A percentile compares a stretch with the other conserved stretches of the same genome.
These are phyloP conservation scores for Hippoglossus hippoglossus DNA, from an alignment of 2,797 vertebrate species.

Conservation along the genomic window DNA sequence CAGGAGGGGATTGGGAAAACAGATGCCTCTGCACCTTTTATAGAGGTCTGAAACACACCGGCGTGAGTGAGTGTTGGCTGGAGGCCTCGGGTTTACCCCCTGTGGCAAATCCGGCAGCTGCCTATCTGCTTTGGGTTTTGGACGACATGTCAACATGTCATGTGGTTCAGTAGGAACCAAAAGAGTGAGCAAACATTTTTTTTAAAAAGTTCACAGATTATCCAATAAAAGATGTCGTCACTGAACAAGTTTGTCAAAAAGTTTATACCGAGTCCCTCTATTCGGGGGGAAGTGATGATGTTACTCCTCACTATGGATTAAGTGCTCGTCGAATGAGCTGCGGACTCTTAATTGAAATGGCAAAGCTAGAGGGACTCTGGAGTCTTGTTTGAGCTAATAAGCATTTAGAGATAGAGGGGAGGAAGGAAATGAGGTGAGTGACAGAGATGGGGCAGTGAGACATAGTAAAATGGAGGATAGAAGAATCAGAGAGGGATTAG, in stretches of 20 bases:
- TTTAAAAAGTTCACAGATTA: constrained; percentile 1
- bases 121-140: constrained; percentile 25
- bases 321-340: constrained; percentile 51
- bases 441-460: constrained; percentile 35
- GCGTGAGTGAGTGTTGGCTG: constrained; percentile 30
- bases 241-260: constrained; percentile 17
- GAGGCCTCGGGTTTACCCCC: constrained; percentile 29
- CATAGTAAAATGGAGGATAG: constrained; percentile 17
- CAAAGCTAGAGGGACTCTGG: constrained; percentile 54
- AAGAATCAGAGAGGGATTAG: constrained; percentile 45
- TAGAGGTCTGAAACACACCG: constrained; percentile 33
- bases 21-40: constrained; percentile 61
- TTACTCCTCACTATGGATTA: constrained; percentile 55
- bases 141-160: constrained; percentile 16
- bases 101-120: constrained; percentile 36
- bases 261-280: constrained; percentile 27
- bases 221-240: background rate
- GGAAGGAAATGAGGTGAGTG: constrained; percentile 53
- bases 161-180: constrained; percentile 24
- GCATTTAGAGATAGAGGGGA: constrained; percentile 42
- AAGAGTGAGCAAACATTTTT: background rate
- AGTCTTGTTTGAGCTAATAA: constrained; percentile 67
- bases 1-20: constrained; percentile 46
- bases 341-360: constrained; percentile 65
- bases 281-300: constrained; percentile 39